Percentiles rank a stretch among this genome's conserved stretches.
phyloP scores from a whole-genome alignment of 2,888 invertebrate genomes.

The Nipponacmea schrenckii region DNA sequence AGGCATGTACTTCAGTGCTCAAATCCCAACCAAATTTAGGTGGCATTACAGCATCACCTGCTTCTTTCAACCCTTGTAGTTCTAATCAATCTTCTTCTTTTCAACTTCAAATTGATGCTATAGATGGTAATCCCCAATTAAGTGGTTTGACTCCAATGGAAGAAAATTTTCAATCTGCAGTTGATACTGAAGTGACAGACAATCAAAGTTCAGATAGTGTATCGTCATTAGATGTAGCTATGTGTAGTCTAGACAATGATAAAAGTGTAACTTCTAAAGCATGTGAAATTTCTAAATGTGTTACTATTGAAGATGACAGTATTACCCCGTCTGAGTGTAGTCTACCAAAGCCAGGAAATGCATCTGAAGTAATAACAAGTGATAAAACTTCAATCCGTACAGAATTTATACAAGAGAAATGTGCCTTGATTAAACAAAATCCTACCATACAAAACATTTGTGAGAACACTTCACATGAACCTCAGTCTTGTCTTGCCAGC shows the following conservation, averaged over 20 bases:
- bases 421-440: neutral
- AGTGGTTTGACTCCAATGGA: neutral
- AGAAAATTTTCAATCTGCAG: neutral
- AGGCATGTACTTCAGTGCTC: too few relatives aligned
- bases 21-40: neutral
- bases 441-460: neutral
- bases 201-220: neutral
- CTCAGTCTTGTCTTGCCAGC: neutral
- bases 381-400: conserved; percentile 16
- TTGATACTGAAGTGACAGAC: neutral
- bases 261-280: neutral
- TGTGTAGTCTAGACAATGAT: neutral
- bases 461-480: neutral
- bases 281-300: conserved; percentile 6
- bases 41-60: neutral
- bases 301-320: conserved; percentile 20
- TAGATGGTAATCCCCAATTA: too few relatives aligned
- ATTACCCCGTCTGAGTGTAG: conserved; percentile 18
- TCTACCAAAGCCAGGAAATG: conserved; percentile 13
- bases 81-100: too few relatives aligned
- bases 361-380: conserved; percentile 10
- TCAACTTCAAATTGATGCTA: too few relatives aligned
- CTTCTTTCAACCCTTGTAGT: too few relatives aligned
- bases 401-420: conserved; percentile 10
- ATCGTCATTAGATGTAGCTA: neutral